Conservation (phyloP, 2,797 vertebrate species). For the Crocodylus rhombifer region DNA sequence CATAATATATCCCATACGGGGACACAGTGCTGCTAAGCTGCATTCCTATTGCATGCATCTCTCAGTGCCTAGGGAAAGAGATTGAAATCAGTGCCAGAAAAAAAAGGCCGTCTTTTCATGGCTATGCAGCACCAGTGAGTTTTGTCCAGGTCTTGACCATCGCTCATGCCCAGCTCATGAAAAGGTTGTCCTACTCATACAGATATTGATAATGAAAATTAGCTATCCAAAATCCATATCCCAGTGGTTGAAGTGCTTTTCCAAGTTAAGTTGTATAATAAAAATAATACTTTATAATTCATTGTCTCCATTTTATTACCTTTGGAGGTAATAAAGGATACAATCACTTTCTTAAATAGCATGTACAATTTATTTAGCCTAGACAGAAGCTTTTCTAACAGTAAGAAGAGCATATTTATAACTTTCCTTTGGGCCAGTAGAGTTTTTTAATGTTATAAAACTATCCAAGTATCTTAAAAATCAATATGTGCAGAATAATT, state of each 20-base stretch:
- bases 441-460: not conserved
- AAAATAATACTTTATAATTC: rapidly evolving
- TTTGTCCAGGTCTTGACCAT: not conserved
- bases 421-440: not conserved
- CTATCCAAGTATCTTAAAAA: not conserved
- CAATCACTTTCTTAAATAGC: not conserved
- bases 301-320: not conserved
- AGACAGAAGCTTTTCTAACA: not conserved
- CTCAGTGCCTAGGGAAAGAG: not conserved
- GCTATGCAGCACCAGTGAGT: not conserved
- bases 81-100: not conserved
- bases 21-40: not conserved
- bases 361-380: not conserved
- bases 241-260: not conserved
- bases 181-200: no score
- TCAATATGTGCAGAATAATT: not conserved
- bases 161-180: not conserved
- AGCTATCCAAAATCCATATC: not conserved
- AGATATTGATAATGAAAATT: not conserved
- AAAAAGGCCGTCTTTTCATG: not conserved
- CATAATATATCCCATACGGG: no score
- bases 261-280: not conserved
- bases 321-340: not conserved
- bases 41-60: not conserved
- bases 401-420: not conserved